phyloP scores from a whole-genome alignment of 2,888 invertebrate genomes.

The Xanthorhoe spadicearia region DNA sequence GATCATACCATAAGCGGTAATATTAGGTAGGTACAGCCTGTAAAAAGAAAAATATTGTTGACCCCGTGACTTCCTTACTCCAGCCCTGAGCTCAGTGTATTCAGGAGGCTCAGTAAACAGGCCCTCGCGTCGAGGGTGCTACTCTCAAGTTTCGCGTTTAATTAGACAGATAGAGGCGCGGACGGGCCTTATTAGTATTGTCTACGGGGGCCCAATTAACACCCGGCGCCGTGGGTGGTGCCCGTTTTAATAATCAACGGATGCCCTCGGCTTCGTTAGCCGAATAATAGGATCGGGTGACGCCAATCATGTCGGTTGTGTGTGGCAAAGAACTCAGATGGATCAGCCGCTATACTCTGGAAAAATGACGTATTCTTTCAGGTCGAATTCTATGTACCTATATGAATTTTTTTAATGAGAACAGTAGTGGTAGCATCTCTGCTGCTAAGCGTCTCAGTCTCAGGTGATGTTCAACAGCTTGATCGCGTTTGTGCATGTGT shows the following conservation, averaged over 20 bases:
- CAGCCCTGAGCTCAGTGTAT: slow-evolving; percentile 63
- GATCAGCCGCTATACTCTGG: not conserved
- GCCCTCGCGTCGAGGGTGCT: slow-evolving; percentile 81
- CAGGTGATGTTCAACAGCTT: too few species aligned
- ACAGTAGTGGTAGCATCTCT: too few species aligned
- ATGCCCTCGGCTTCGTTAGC: slow-evolving; percentile 81
- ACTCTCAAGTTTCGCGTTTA: slow-evolving; percentile 85
- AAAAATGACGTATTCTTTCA: not conserved
- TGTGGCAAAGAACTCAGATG: slow-evolving; percentile 2
- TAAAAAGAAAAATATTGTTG: not conserved
- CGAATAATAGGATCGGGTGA: slow-evolving; percentile 79
- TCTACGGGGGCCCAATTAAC: slow-evolving; percentile 85
- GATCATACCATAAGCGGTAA: not conserved
- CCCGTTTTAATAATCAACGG: slow-evolving; percentile 84
- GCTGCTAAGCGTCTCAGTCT: too few species aligned
- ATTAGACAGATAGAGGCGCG: slow-evolving; percentile 85
- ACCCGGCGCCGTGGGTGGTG: slow-evolving; percentile 77
- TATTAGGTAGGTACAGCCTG: not conserved
- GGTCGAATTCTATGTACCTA: not conserved
- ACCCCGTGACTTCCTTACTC: slow-evolving; percentile 9
- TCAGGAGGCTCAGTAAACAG: slow-evolving; percentile 78
- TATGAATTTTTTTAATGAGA: too few species aligned
- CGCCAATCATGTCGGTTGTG: slow-evolving; percentile 42
- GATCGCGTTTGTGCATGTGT: too few species aligned
- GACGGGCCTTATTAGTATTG: slow-evolving; percentile 85